phyloP scores from a whole-genome alignment of 2,113 vertebrate species.

The Oreochromis tanganicae region DNA sequence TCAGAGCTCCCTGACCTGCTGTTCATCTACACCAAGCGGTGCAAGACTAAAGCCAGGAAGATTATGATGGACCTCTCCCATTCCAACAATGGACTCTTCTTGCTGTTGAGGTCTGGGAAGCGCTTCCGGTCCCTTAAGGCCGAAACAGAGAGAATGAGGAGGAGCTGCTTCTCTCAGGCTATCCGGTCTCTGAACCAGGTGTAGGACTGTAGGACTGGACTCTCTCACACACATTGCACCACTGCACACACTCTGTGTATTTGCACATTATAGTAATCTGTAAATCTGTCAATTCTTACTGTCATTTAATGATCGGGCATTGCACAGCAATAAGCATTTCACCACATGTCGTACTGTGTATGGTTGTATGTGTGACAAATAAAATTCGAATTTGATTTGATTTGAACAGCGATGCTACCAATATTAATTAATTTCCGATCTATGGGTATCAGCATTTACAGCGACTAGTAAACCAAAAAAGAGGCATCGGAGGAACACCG shows the following conservation, averaged over 20 bases:
- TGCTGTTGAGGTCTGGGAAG: not conserved
- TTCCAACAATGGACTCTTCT: not conserved
- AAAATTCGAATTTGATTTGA: not conserved
- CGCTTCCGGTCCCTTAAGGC: not conserved
- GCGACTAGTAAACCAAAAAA: not conserved
- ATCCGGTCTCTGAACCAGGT: not conserved
- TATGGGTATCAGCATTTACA: not conserved
- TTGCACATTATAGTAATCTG: not conserved
- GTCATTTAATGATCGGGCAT: not conserved
- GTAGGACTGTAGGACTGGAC: not conserved
- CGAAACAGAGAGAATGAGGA: not conserved
- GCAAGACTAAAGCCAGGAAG: not conserved
- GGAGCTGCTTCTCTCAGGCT: not conserved
- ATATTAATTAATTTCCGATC: not conserved
- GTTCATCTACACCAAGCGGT: not conserved
- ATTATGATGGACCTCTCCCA: not conserved
- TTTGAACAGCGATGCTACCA: not conserved
- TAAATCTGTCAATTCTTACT: not conserved
- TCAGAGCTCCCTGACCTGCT: not conserved
- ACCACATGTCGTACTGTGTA: not conserved
- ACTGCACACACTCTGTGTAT: not conserved
- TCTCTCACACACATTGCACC: not conserved
- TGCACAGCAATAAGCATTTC: not conserved
- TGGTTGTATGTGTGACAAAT: not conserved
- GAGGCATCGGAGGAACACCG: not conserved